phyloP scores from a whole-genome alignment of 2,888 invertebrate genomes.

The Eristalis tenax region DNA sequence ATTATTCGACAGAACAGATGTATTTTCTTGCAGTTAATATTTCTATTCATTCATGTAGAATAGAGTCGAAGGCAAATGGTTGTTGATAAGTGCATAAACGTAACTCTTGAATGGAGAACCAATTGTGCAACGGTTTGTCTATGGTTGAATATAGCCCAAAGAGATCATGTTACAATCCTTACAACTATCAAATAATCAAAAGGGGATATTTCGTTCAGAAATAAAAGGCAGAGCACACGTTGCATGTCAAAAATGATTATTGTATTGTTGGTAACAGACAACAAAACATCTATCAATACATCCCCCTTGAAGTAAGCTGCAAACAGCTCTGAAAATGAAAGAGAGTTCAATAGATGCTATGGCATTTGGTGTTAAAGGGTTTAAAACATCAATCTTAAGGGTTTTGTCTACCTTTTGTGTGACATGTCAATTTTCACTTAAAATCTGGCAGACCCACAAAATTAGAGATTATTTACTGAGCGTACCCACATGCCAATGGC shows the following conservation, averaged over 20 bases:
- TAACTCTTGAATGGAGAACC: slow-evolving; percentile 61
- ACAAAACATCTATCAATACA: slow-evolving; percentile 67
- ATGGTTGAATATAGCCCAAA: slow-evolving; percentile 25
- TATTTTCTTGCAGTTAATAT: neutral
- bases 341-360: slow-evolving; percentile 34
- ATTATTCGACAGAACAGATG: neutral
- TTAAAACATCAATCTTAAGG: slow-evolving; percentile 71
- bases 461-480: slow-evolving; percentile 56
- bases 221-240: slow-evolving; percentile 67
- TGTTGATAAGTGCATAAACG: slow-evolving; percentile 42
- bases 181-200: slow-evolving; percentile 56
- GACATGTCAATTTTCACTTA: slow-evolving; percentile 67
- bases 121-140: slow-evolving; percentile 64
- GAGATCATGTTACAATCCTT: slow-evolving; percentile 65
- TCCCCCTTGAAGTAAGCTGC: slow-evolving; percentile 59
- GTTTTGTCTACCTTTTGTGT: slow-evolving; percentile 62
- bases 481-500: slow-evolving; percentile 35
- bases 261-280: slow-evolving; percentile 65
- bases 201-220: slow-evolving; percentile 55
- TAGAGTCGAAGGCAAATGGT: slow-evolving; percentile 21
- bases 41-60: neutral
- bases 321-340: slow-evolving; percentile 40
- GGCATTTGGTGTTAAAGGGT: slow-evolving; percentile 68
- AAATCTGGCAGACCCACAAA: slow-evolving; percentile 49
- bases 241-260: slow-evolving; percentile 66